Conservation (phyloP, 2,113 vertebrate genomes). For the Sander vitreus region DNA sequence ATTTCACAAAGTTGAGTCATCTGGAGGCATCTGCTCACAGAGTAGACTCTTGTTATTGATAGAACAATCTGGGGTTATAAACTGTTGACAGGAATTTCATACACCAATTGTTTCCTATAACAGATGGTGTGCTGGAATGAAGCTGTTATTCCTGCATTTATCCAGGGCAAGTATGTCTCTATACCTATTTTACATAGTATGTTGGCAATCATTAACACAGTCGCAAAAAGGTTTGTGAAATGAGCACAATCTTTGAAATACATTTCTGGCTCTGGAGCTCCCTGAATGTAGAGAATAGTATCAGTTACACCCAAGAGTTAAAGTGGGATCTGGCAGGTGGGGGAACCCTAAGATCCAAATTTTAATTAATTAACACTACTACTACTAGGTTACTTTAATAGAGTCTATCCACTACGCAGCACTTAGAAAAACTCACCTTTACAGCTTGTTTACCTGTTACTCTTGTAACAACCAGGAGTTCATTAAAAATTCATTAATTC, state of each 20-base stretch:
- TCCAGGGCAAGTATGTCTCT: neutral
- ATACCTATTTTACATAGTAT: neutral
- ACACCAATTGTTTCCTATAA: neutral
- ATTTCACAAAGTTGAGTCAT: constrained; percentile 41
- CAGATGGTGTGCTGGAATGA: neutral
- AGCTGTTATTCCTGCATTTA: neutral
- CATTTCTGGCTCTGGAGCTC: neutral
- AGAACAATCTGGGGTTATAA: constrained; percentile 4
- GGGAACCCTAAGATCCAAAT: too few species aligned
- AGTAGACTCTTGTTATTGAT: neutral
- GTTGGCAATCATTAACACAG: neutral
- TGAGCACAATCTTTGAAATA: neutral
- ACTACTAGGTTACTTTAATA: too few species aligned
- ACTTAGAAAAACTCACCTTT: too few species aligned
- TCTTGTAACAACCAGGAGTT: too few species aligned
- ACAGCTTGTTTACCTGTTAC: too few species aligned
- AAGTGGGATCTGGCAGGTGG: too few species aligned
- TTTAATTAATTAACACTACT: too few species aligned
- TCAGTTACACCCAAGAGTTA: too few species aligned
- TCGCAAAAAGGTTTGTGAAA: neutral
- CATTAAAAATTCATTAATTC: too few species aligned
- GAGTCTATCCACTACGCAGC: too few species aligned
- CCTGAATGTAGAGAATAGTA: neutral
- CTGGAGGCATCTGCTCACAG: constrained; percentile 2
- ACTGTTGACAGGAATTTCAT: constrained; percentile 21